Base-by-base conservation (phyloP, 1,140 invertebrate species). In the Homalodisca vitripennis region DNA sequence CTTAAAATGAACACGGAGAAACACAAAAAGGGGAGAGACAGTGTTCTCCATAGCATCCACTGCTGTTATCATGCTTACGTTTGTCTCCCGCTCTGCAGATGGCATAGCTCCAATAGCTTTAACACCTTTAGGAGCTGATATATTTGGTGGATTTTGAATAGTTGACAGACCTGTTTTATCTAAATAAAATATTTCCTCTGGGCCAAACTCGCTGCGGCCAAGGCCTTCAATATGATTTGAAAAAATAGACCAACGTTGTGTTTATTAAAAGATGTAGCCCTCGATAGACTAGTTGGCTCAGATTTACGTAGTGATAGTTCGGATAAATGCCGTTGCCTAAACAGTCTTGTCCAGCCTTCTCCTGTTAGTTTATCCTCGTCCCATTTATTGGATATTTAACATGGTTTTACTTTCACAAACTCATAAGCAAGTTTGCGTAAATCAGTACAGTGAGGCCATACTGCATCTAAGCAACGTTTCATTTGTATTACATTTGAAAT, bases 201-300 rank as follows among this genome's bases (percentile, higher is more conserved):
- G 53, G 53, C 53, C 53, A 20, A 57, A 57, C 27, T 57, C 6
- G 53, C 53, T 57, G 53, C 53, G 53, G 53, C 53, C 53, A 57
- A 57, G 53, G 53, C 6, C 53, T 10, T 57, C 53, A 57, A 57
- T 57, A 57, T 57, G 20, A 27, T 57, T 57, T 57, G 20, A 57
- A 57, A 57, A 57, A 57, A 60, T 57, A 57, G 53, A 57, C 53
- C 53, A 57, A 57, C 53, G 20, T 57, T 57, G 53, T 57, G 53
- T n/a, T n/a, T n/a, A n/a, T n/a, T n/a, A n/a, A n/a, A n/a, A n/a
- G n/a, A n/a, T n/a, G n/a, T n/a, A n/a, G n/a, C n/a, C n/a, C n/a
- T n/a, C n/a, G n/a, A n/a, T n/a, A n/a, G n/a, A n/a, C n/a, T n/a
- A n/a, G n/a, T n/a, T n/a, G n/a, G n/a, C n/a, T n/a, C n/a, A n/a